Evolutionary conservation across 2,113 vertebrate species (phyloP).

Genomic region (Lampris incognitus): DNA sequence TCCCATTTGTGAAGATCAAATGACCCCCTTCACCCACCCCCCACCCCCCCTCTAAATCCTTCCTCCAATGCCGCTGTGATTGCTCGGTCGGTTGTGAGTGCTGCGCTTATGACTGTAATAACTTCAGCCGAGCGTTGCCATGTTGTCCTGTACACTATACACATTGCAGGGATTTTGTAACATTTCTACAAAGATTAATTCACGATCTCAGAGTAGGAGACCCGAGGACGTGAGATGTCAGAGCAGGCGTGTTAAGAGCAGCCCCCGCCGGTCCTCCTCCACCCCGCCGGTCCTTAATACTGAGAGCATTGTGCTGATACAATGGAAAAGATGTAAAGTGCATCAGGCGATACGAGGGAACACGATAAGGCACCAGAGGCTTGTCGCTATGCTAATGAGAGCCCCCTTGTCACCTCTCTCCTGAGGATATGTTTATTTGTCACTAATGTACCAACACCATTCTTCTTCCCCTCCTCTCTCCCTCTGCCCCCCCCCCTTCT

Average conservation of each 20-base stretch:
- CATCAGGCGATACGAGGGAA: constrained; percentile 50
- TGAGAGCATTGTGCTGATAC: constrained; percentile 41
- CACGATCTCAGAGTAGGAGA: constrained; percentile 3
- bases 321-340: constrained; percentile 45
- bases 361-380: constrained; percentile 60
- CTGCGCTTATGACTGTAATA: background rate
- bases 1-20: no score
- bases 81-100: no score
- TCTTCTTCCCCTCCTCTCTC: constrained; percentile 41
- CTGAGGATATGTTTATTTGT: constrained; percentile 63
- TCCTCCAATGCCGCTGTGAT: no score
- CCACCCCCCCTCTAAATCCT: no score
- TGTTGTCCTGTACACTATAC: background rate
- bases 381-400: constrained; percentile 71
- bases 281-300: constrained; percentile 4
- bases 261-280: background rate
- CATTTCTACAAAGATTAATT: constrained; percentile 1
- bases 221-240: constrained; percentile 13
- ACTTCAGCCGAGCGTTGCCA: constrained; percentile 1
- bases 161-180: constrained; percentile 5
- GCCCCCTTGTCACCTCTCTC: constrained; percentile 51
- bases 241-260: background rate
- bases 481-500: constrained; percentile 8
- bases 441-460: constrained; percentile 52
- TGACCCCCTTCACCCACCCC: no score